A percentile compares a stretch with the other conserved stretches of the same genome.
Evolutionary conservation across 2,888 invertebrate genomes (phyloP).

Genomic region (Rhingia rostrata): DNA sequence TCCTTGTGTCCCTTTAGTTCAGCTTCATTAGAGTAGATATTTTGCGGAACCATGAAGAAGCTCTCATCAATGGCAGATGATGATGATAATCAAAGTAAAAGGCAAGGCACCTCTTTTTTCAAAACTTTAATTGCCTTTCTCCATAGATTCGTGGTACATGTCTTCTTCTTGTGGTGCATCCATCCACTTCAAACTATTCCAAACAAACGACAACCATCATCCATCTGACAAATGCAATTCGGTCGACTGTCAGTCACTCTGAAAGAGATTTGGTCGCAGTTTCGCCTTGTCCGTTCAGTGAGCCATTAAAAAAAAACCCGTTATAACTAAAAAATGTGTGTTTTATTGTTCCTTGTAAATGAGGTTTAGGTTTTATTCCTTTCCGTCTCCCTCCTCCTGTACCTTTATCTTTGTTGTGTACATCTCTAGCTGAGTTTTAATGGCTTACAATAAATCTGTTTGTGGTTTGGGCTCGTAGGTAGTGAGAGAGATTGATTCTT

Average conservation of each 20-base stretch:
- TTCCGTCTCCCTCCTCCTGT: not conserved
- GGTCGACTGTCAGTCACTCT: conserved; percentile 45
- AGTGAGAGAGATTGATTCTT: conserved; percentile 57
- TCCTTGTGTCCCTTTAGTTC: conserved; percentile 43
- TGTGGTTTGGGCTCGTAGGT: conserved; percentile 20
- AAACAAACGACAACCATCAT: conserved; percentile 48
- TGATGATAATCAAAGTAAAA: conserved; percentile 42
- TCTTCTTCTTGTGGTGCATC: conserved; percentile 35
- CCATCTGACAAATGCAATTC: conserved; percentile 58
- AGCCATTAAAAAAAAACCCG: conserved; percentile 42
- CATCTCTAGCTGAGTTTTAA: conserved; percentile 32
- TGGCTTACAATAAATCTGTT: conserved; percentile 29
- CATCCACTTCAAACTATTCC: conserved; percentile 39
- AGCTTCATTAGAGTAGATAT: conserved; percentile 54
- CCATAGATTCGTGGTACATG: conserved; percentile 29
- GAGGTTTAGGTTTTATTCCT: conserved; percentile 5
- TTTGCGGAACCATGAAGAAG: conserved; percentile 52
- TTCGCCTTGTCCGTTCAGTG: not conserved
- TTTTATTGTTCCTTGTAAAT: conserved; percentile 56
- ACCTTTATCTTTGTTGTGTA: conserved; percentile 8
- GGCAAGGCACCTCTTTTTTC: not conserved
- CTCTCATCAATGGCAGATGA: not conserved
- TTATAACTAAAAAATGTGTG: conserved; percentile 59
- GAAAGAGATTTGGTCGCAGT: conserved; percentile 13
- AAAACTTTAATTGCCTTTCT: conserved; percentile 61